Base-by-base conservation (phyloP, 2,888 invertebrate species). In the Diloba caeruleocephala region DNA sequence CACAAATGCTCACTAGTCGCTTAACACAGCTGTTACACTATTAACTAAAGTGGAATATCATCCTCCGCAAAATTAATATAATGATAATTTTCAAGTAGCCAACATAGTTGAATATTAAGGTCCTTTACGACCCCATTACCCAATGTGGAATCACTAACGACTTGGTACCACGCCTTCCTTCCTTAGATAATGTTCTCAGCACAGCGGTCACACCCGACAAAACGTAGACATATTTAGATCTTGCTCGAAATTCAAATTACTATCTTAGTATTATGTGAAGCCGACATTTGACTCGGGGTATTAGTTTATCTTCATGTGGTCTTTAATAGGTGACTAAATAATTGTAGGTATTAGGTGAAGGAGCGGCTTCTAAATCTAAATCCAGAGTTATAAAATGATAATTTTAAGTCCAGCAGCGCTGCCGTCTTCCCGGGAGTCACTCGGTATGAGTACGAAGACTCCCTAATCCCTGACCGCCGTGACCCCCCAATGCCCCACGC, bases 121-220 rank as follows among this genome's bases (percentile, higher is more conserved):
- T 50, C 58, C 37, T 50, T 48, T 46, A 59, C 42, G 43, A 17
- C 33, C 14, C 31, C 55, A 65, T 50, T 65, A 67, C 52, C 53
- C 49, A 50, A 45, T 70, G 65, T 54, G 46, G 64, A 50, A 52
- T 41, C 59, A 32, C 71, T 67, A 67, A 70, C 55, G 66, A 70
- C 59, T 41, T 31, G 15, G 38, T 23, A 44, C 33, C 36, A 3
- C 23, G 61, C 33, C 37, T 60, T 67, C 67, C 71, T 52, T 58
- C 71, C 50, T 52, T 1, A 60, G 67, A 68, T 65, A 71, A 49
- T 48, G 71, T 51, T 50, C 34, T 21, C n/a, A 26, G 34, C 28
- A 42, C 26, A 4, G 38, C 33, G 43, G 23, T 44, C 41, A 55
- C 45, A 51, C 10, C 28, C 50, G 21, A 5, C 21, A 31, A 44